phyloP scores from a whole-genome alignment of 2,888 invertebrate species.

The Drosophila borealis region DNA sequence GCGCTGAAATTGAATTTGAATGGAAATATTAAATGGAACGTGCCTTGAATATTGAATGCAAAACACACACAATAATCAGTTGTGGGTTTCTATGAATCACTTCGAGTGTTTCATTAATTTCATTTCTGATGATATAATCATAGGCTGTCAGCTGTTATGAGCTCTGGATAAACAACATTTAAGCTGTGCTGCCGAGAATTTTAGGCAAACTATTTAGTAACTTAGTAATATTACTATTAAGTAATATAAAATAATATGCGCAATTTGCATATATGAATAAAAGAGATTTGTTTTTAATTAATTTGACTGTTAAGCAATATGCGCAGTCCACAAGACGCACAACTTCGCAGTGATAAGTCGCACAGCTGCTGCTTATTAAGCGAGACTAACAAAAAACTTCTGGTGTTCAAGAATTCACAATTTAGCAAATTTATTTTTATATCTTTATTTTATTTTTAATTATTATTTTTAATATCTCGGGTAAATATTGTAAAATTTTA shows the following conservation, averaged over 20 bases:
- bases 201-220: conserved; percentile 1
- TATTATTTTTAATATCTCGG: too few species aligned
- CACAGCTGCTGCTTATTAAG: background rate
- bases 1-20: conserved; percentile 28
- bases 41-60: conserved; percentile 44
- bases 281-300: conserved; percentile 22
- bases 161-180: background rate
- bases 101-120: conserved; percentile 32
- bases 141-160: background rate
- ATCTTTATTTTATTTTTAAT: too few species aligned
- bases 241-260: conserved; percentile 16
- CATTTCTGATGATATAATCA: conserved; percentile 2
- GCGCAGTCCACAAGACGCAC: conserved; percentile 10
- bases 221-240: conserved; percentile 1
- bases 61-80: background rate
- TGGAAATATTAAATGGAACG: conserved; percentile 49
- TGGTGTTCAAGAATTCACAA: too few species aligned
- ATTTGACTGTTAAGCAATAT: conserved; percentile 10
- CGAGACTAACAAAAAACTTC: background rate
- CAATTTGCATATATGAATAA: conserved; percentile 16
- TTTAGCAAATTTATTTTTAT: too few species aligned
- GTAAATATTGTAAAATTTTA: too few species aligned
- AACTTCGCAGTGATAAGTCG: background rate
- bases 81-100: conserved; percentile 49
- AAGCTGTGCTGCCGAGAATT: background rate